These are phyloP conservation scores for Epinephelus coioides DNA, from an alignment of 2,797 vertebrate genomes.

Conservation along the genomic window DNA sequence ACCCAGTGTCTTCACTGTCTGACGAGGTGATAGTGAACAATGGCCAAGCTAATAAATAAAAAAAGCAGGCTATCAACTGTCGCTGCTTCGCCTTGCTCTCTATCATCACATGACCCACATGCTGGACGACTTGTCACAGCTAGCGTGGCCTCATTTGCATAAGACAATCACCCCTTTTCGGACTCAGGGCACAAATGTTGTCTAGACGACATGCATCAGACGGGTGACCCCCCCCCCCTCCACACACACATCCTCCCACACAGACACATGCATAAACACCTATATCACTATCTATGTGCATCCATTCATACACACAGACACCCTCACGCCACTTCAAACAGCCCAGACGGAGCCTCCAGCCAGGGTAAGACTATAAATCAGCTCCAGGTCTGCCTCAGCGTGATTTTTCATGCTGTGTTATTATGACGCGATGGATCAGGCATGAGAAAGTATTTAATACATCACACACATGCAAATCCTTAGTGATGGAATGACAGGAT, in stretches of 20 bases:
- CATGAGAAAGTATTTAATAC: constrained; percentile 92
- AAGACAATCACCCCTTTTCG: constrained; percentile 90
- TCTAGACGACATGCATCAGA: constrained; percentile 94
- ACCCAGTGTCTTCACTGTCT: constrained; percentile 60
- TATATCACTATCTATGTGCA: constrained; percentile 67
- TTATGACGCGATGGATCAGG: constrained; percentile 84
- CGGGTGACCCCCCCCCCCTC: constrained; percentile 79
- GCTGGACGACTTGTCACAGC: constrained; percentile 81
- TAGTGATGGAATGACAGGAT: constrained; percentile 84
- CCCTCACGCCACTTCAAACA: constrained; percentile 64
- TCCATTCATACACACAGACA: constrained; percentile 65
- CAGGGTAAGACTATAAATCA: constrained; percentile 89
- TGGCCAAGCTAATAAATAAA: constrained; percentile 74
- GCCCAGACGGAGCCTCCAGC: constrained; percentile 71
- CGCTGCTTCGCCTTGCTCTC: constrained; percentile 58
- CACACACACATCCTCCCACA: constrained; percentile 41
- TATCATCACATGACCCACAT: constrained; percentile 80
- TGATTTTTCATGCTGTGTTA: constrained; percentile 73
- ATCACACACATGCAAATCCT: constrained; percentile 96
- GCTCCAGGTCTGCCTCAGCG: constrained; percentile 85
- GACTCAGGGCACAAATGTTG: constrained; percentile 89
- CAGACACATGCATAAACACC: constrained; percentile 69
- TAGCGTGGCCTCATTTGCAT: constrained; percentile 90
- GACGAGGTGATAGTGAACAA: constrained; percentile 77
- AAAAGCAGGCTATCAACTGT: constrained; percentile 78